Evolutionary conservation across 2,113 vertebrate species (phyloP), one percentile per base, ranked within the genome.

Genomic region (Panthera leo): DNA sequence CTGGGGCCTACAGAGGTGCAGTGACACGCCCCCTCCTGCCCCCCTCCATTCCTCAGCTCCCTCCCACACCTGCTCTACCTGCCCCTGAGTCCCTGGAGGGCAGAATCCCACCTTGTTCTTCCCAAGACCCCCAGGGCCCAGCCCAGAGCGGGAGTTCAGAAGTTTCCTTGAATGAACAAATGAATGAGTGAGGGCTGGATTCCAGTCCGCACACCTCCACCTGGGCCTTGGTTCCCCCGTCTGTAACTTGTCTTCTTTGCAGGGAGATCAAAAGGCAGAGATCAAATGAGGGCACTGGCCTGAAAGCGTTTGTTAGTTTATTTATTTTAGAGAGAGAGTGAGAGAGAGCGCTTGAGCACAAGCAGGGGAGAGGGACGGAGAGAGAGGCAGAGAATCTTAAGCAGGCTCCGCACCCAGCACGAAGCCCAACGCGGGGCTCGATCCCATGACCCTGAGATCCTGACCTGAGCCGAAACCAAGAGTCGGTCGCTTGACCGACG

Each of bases 61-160:
- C 71, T 34, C 75, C 75, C 15, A 0, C 4, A 39, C 51, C 55
- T 16, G 0, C 16, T 36, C n/a, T 1, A 0, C 7, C 70, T 18
- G 16, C 51, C 51, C 42, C 73, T 51, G 4, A 39, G 42, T 5
- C 55, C 65, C 76, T 36, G 19, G 48, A 55, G 7, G 48, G 71
- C 75, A 45, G 39, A 31, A 53, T 2, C 3, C 31, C 1, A 10
- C 13, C 78, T 12, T 15, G 7, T 23, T 18, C 39, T 8, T 48
- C 71, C 36, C 12, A 16, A 45, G 71, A 39, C 15, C 42, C 55
- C 45, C 29, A 11, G 4, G 1, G 16, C 15, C 71, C 4, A 13
- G 42, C 76, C 55, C 15, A 82, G n/a, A 65, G n/a, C 29, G 34
- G 39, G 53, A 84, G 27, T 15, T 31, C 48, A 10, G 25, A 71